These are phyloP conservation scores for Monomorium pharaonis DNA, from an alignment of 1,140 invertebrate species.

Conservation along the genomic window DNA sequence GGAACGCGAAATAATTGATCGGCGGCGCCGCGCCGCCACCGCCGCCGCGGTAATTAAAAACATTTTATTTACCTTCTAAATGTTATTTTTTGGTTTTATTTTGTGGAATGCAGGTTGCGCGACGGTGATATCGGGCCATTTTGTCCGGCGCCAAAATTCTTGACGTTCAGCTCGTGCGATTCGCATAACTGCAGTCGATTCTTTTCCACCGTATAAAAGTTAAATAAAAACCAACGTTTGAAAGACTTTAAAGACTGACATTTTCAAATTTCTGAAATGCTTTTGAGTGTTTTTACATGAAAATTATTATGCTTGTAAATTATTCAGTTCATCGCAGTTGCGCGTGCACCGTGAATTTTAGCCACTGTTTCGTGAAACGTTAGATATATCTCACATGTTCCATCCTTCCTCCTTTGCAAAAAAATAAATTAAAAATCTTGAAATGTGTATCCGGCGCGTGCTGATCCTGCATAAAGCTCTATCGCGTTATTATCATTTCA, in stretches of 20 bases:
- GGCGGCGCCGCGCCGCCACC: neutral
- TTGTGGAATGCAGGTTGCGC: neutral
- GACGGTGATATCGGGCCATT: neutral
- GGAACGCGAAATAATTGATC: slow-evolving; percentile 52
- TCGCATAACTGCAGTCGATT: neutral
- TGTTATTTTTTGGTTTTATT: slow-evolving; percentile 52
- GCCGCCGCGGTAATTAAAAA: slow-evolving; percentile 51
- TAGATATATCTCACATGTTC: neutral
- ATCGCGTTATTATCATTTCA: slow-evolving; percentile 35
- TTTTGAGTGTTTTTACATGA: neutral
- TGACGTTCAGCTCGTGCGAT: neutral
- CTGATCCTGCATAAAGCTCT: neutral
- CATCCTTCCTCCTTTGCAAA: neutral
- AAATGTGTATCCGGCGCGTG: neutral
- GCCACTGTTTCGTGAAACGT: neutral
- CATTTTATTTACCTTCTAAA: slow-evolving; percentile 54
- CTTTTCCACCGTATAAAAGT: neutral
- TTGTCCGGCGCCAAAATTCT: slow-evolving; percentile 8
- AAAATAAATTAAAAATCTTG: neutral
- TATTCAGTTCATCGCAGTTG: neutral
- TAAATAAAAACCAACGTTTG: neutral
- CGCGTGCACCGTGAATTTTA: neutral
- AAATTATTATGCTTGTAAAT: slow-evolving; percentile 15
- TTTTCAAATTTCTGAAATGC: slow-evolving; percentile 10
- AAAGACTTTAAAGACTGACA: neutral